A percentile compares a stretch with the other conserved stretches of the same genome.
These are phyloP conservation scores for Teleopsis dalmanni DNA, from an alignment of 1,140 invertebrate genomes.

Conservation along the genomic window DNA sequence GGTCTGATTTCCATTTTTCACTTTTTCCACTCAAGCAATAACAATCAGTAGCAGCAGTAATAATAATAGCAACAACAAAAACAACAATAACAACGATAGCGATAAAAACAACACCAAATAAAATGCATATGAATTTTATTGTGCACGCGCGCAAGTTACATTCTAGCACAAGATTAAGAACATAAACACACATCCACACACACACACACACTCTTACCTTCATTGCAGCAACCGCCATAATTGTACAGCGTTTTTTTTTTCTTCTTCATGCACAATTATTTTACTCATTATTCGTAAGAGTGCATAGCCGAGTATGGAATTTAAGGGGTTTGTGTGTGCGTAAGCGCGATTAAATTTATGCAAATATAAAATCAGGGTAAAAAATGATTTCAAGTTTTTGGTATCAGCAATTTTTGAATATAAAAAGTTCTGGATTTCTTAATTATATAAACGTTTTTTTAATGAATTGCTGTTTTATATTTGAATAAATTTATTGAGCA, in stretches of 20 bases:
- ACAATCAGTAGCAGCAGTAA: constrained; percentile 9
- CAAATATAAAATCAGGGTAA: too few species aligned
- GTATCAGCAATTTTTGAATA: too few species aligned
- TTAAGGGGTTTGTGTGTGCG: too few species aligned
- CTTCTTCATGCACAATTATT: constrained; percentile 7
- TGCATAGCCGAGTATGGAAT: too few species aligned
- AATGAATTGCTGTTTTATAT: too few species aligned
- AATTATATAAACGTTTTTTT: too few species aligned
- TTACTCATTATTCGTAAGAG: constrained; percentile 4
- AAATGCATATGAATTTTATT: not conserved
- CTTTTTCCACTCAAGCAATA: constrained; percentile 12
- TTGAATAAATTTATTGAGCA: too few species aligned
- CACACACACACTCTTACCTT: not conserved
- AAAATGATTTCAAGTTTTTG: too few species aligned
- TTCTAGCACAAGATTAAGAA: not conserved
- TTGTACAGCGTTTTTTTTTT: too few species aligned
- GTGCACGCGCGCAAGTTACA: not conserved
- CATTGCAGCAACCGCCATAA: constrained; percentile 3
- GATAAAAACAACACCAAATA: constrained; percentile 1
- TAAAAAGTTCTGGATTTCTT: too few species aligned
- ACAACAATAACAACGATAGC: constrained; percentile 5
- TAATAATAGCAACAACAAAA: constrained; percentile 2
- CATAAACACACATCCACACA: not conserved
- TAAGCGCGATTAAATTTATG: too few species aligned
- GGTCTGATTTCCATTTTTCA: constrained; percentile 13